Evolutionary conservation across 2,888 invertebrate genomes (phyloP), one percentile per base, ranked within the genome.

Genomic region (Hirtodrosophila confusa): DNA sequence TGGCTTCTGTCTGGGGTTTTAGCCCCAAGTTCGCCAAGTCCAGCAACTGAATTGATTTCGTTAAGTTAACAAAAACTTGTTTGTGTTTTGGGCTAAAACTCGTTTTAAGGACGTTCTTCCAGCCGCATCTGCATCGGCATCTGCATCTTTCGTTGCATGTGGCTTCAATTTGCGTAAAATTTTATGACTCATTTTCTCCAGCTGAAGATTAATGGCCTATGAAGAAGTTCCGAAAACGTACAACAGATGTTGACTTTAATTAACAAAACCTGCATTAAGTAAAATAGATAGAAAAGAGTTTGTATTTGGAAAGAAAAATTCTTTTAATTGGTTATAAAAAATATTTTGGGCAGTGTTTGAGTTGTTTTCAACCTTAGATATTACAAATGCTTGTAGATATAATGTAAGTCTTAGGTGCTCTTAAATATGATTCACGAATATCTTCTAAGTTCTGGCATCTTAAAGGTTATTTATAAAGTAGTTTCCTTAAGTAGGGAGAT

Each of bases 31-130:
- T 69, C 61, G 53, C 47, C 44, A 31, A 31, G 72, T 61, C 40
- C 37, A 55, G 39, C 36, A 40, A 61, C 69, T 55, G 85, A 86
- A 80, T 71, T 86, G 85, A 80, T 80, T 85, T 82, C 56, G 80
- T 80, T 85, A 69, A 83, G 78, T 73, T 83, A 56, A 75, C 66
- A 50, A 57, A 79, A 82, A 82, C 87, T 78, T 78, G 85, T 86
- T 82, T 84, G 12, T 37, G 33, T 80, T 80, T 70, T 67, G 47
- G 50, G 37, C 39, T 47, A 23, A 80, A 82, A 86, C 82, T 44
- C 11, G 82, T 82, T 82, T 87, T 72, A 82, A 82, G 82, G 82
- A 82, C 69, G 85, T 86, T 80, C 71, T 58, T 8, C 39, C 44
- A 51, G 36, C 60, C 10, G 33, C 44, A 17, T 17, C 17, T 17